phyloP scores from a whole-genome alignment of 1,140 invertebrate genomes.

The Drosophila oshimai region DNA sequence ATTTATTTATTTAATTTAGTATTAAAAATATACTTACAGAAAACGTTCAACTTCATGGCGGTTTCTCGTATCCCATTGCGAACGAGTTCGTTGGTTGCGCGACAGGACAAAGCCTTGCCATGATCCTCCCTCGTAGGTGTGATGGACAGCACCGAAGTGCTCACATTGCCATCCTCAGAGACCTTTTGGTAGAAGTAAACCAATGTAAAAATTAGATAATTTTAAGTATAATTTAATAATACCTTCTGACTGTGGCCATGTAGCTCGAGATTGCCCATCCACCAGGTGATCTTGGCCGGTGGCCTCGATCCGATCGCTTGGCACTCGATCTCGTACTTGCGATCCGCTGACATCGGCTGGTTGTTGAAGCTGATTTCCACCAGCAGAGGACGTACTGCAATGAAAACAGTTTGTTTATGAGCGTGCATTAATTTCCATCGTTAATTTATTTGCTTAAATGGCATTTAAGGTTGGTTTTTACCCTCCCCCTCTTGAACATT shows the following conservation, averaged over 20 bases:
- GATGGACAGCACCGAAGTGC: constrained; percentile 89
- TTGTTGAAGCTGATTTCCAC: constrained; percentile 90
- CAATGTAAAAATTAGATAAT: not conserved
- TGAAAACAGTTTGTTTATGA: constrained; percentile 20
- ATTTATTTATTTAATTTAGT: not conserved
- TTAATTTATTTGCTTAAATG: constrained; percentile 79
- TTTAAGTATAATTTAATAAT: not conserved
- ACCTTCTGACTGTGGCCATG: constrained; percentile 82
- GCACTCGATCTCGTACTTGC: constrained; percentile 90
- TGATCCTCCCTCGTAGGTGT: constrained; percentile 90
- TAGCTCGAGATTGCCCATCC: constrained; percentile 88
- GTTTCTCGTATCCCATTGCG: constrained; percentile 89
- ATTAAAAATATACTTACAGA: constrained; percentile 87
- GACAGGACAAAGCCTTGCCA: constrained; percentile 89
- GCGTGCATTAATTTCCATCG: constrained; percentile 65
- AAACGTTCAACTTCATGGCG: constrained; percentile 91
- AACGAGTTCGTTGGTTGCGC: constrained; percentile 90
- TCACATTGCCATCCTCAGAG: constrained; percentile 90
- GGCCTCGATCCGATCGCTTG: constrained; percentile 91
- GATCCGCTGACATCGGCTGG: constrained; percentile 91
- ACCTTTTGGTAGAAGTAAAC: constrained; percentile 84
- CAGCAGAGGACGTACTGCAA: constrained; percentile 89
- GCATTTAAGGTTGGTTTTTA: constrained; percentile 44
- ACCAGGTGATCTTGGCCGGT: constrained; percentile 91
- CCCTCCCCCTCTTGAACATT: not conserved